Percentiles rank a stretch among this genome's conserved stretches.
phyloP scores from a whole-genome alignment of 2,888 invertebrate species.

The Macrosiphum euphorbiae region DNA sequence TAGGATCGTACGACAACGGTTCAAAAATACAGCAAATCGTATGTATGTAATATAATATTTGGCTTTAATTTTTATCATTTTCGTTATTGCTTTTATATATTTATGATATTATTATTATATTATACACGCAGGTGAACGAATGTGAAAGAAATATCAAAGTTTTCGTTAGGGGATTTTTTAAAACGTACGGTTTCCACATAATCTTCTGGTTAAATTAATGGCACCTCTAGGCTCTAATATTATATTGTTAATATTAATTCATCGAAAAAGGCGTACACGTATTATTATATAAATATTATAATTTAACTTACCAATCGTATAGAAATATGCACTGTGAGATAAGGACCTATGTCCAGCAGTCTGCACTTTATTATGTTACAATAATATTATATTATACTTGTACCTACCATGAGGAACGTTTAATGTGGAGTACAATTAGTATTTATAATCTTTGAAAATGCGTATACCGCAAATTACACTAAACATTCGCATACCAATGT shows the following conservation, averaged over 20 bases:
- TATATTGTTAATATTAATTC: no score
- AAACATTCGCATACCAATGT: neutral
- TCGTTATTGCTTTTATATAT: neutral
- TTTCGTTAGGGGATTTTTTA: neutral
- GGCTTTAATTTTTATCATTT: neutral
- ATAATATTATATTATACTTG: no score
- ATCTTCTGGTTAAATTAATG: neutral
- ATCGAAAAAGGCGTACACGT: no score
- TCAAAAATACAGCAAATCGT: neutral
- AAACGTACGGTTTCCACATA: neutral
- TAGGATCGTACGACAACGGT: neutral
- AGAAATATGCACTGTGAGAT: neutral
- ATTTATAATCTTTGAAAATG: neutral
- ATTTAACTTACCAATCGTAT: no score
- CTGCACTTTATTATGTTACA: no score
- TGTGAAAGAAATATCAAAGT: neutral
- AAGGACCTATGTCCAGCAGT: neutral
- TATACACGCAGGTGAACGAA: neutral
- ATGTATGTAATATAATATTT: neutral
- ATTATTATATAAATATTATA: no score
- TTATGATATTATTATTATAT: neutral
- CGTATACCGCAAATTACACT: neutral
- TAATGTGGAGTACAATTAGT: neutral
- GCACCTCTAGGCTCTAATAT: no score
- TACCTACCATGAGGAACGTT: neutral